Percentiles rank a stretch among this genome's conserved stretches.
phyloP scores from a whole-genome alignment of 2,888 invertebrate species.

The Cosmopolites sordidus region DNA sequence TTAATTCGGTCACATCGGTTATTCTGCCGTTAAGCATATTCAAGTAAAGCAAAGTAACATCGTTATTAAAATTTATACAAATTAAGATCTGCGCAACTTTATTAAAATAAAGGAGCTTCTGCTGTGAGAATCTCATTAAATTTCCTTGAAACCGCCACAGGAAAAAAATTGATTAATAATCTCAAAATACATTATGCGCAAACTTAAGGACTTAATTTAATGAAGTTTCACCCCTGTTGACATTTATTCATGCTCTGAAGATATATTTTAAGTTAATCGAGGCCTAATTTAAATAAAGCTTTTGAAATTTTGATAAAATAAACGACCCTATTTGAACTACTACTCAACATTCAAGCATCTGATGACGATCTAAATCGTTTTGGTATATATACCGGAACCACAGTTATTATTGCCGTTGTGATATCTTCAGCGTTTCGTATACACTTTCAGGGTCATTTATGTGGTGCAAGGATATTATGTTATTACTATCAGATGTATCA shows the following conservation, averaged over 20 bases:
- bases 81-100: conserved; percentile 21
- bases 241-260: conserved; percentile 21
- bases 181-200: conserved; percentile 23
- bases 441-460: too few relatives aligned
- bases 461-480: too few relatives aligned
- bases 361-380: too few relatives aligned
- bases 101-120: conserved; percentile 26
- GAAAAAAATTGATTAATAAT: conserved; percentile 28
- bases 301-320: background rate
- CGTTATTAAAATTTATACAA: conserved; percentile 26
- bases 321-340: too few relatives aligned
- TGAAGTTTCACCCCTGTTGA: conserved; percentile 26
- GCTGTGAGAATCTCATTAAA: conserved; percentile 22
- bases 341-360: too few relatives aligned
- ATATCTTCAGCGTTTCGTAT: too few relatives aligned
- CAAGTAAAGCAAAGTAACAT: conserved; percentile 6
- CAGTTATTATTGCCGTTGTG: too few relatives aligned
- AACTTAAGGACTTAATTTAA: conserved; percentile 26
- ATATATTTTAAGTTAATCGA: conserved; percentile 22
- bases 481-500: too few relatives aligned
- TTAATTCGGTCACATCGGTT: too few relatives aligned
- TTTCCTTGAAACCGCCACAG: conserved; percentile 1
- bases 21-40: too few relatives aligned
- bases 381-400: too few relatives aligned
- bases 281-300: conserved; percentile 20